Percentiles rank a stretch among this genome's conserved stretches.
Evolutionary conservation across 2,113 vertebrate genomes (phyloP).

Genomic region (Etheostoma spectabile): DNA sequence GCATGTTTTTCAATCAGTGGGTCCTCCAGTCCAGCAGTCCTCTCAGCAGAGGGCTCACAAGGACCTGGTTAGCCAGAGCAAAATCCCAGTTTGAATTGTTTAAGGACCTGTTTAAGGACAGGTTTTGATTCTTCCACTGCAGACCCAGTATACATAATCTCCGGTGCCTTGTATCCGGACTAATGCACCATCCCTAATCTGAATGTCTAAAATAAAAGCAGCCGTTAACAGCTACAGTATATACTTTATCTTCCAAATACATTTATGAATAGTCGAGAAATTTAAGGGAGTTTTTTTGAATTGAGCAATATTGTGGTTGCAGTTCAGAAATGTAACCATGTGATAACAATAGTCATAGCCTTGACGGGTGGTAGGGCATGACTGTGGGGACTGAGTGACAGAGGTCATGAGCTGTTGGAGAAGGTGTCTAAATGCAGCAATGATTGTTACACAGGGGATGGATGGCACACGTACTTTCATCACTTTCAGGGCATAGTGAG

Average conservation of each 20-base stretch:
- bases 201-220: constrained; percentile 42
- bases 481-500: constrained; percentile 49
- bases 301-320: constrained; percentile 25
- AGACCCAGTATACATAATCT: not conserved
- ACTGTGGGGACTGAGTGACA: constrained; percentile 20
- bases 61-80: constrained; percentile 32
- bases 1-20: constrained; percentile 13
- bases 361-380: constrained; percentile 15
- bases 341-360: constrained; percentile 46
- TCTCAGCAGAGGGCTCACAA: constrained; percentile 5
- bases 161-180: constrained; percentile 25
- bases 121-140: constrained; percentile 32
- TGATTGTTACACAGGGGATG: constrained; percentile 45
- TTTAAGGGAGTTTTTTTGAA: constrained; percentile 14
- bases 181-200: constrained; percentile 39
- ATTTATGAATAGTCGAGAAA: not conserved
- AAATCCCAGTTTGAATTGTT: constrained; percentile 52
- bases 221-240: constrained; percentile 16
- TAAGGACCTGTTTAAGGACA: constrained; percentile 40
- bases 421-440: constrained; percentile 53
- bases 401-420: constrained; percentile 29
- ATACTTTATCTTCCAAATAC: constrained; percentile 30
- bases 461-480: constrained; percentile 50
- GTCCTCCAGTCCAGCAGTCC: constrained; percentile 20
- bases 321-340: constrained; percentile 30